A percentile compares a stretch with the other conserved stretches of the same genome.
These are phyloP conservation scores for Oeneis ivallda DNA, from an alignment of 2,888 invertebrate species.

Conservation along the genomic window DNA sequence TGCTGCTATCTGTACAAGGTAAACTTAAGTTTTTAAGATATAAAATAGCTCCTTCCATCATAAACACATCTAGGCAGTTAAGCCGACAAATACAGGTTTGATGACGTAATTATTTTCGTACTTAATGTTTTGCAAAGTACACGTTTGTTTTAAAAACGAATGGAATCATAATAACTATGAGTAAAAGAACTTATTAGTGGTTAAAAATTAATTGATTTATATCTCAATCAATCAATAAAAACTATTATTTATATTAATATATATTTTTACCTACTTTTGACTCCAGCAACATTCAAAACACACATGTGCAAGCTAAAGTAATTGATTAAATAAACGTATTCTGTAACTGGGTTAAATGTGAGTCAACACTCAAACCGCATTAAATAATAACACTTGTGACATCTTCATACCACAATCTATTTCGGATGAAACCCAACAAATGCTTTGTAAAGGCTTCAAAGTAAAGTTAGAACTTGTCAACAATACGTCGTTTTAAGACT, in stretches of 20 bases:
- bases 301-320: too few species aligned
- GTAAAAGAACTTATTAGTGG: neutral
- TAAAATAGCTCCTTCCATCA: neutral
- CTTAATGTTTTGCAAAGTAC: neutral
- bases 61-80: neutral
- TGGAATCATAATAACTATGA: neutral
- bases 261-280: too few species aligned
- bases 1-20: neutral
- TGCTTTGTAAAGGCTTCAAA: neutral
- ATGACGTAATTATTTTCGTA: neutral
- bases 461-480: neutral
- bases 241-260: too few species aligned
- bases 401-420: constrained; percentile 4
- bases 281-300: too few species aligned
- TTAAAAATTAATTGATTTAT: neutral
- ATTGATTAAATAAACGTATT: neutral
- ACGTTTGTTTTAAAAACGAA: constrained; percentile 1
- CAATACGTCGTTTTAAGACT: too few species aligned
- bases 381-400: neutral
- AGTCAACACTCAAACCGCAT: neutral
- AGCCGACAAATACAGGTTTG: constrained; percentile 5
- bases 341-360: neutral
- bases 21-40: neutral
- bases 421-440: neutral
- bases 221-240: too few species aligned